Evolutionary conservation across 2,113 vertebrate species (phyloP).

Genomic region (Phalacrocorax carbo): DNA sequence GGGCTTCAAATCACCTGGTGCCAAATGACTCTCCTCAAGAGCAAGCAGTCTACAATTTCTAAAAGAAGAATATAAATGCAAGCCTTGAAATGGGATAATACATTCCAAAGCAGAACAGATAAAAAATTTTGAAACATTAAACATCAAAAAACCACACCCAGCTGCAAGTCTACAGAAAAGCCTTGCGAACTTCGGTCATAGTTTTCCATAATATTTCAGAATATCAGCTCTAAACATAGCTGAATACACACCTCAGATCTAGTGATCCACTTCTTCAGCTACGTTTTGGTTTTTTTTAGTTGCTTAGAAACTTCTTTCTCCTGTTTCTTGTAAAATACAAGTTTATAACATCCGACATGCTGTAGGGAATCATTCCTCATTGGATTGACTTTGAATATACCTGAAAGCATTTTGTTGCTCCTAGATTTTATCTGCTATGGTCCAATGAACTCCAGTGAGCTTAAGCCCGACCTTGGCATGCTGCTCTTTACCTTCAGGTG

Average conservation of each 20-base stretch:
- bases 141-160: background rate
- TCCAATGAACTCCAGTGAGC: slow-evolving; percentile 62
- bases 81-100: background rate
- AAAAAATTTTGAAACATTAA: background rate
- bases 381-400: slow-evolving; percentile 70
- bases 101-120: background rate
- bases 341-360: slow-evolving; percentile 34
- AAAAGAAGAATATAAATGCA: background rate
- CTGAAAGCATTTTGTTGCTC: slow-evolving; percentile 71
- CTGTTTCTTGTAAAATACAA: slow-evolving; percentile 53
- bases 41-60: background rate
- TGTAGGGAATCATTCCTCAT: slow-evolving; percentile 42
- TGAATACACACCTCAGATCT: background rate
- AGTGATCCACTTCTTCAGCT: background rate
- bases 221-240: background rate
- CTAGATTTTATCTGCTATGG: slow-evolving; percentile 51
- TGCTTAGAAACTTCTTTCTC: slow-evolving; percentile 45
- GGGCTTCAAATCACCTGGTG: background rate
- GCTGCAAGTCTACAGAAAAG: background rate
- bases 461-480: slow-evolving; percentile 67
- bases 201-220: background rate
- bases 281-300: background rate
- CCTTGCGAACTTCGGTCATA: background rate
- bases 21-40: background rate
- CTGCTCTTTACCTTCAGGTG: slow-evolving; percentile 70